phyloP scores from a whole-genome alignment of 2,888 invertebrate genomes.

The Pristionchus mayeri region DNA sequence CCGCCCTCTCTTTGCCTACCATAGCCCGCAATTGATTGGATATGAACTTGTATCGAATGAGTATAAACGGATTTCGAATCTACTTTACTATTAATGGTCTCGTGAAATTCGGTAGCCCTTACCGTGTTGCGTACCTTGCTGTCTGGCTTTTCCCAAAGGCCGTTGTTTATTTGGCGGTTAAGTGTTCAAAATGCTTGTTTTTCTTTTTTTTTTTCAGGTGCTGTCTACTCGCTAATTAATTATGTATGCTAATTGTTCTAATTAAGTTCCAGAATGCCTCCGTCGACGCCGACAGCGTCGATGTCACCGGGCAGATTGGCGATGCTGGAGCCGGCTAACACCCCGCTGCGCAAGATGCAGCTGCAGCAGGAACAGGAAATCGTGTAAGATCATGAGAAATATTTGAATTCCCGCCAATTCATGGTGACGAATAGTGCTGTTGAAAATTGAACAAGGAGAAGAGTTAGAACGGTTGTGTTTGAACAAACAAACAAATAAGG shows the following conservation, averaged over 20 bases:
- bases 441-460: neutral
- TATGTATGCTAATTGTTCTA: neutral
- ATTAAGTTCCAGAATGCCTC: constrained; percentile 15
- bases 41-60: neutral
- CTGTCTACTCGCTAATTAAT: too few species aligned
- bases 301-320: constrained; percentile 33
- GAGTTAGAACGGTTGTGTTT: neutral
- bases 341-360: constrained; percentile 8
- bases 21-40: constrained; percentile 27
- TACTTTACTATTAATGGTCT: neutral
- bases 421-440: neutral
- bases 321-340: neutral
- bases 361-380: neutral
- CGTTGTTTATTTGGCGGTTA: too few species aligned
- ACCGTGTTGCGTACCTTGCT: constrained; percentile 33
- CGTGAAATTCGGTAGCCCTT: constrained; percentile 15
- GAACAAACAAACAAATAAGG: neutral
- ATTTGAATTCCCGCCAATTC: neutral
- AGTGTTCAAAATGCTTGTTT: too few species aligned
- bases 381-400: neutral
- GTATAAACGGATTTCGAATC: neutral
- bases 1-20: constrained; percentile 17
- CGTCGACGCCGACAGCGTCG: neutral
- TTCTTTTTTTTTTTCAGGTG: too few species aligned
- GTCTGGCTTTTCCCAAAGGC: neutral